These are phyloP conservation scores for Pseudobourletiella spinata DNA, from an alignment of 1,140 invertebrate genomes.

Conservation along the genomic window DNA sequence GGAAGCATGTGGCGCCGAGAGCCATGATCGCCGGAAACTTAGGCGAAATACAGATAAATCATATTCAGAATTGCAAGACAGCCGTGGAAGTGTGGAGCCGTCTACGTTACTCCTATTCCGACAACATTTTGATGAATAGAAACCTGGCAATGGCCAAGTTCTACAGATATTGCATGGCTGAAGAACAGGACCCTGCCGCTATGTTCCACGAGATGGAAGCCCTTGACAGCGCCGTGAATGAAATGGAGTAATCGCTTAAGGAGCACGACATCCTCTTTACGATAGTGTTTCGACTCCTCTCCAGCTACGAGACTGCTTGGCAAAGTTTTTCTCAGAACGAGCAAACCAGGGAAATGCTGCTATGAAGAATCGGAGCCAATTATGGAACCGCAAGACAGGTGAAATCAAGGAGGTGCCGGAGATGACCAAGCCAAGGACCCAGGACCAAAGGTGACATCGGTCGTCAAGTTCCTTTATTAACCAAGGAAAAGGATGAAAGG, in stretches of 20 bases:
- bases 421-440: too few species aligned
- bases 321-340: too few species aligned
- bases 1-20: not conserved
- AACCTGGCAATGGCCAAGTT: not conserved
- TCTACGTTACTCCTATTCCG: not conserved
- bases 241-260: not conserved
- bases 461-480: too few species aligned
- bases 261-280: not conserved
- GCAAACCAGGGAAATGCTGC: not conserved
- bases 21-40: not conserved
- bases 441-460: too few species aligned
- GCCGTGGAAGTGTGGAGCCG: not conserved
- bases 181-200: not conserved
- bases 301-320: slow-evolving; percentile 39
- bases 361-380: not conserved
- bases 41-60: not conserved
- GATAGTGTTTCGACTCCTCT: not conserved
- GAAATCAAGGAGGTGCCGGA: too few species aligned
- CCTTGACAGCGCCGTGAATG: not conserved
- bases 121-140: not conserved
- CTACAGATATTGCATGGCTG: not conserved
- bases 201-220: not conserved
- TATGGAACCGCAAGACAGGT: too few species aligned
- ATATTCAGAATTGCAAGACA: not conserved
- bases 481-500: too few species aligned